Percentiles rank a stretch among this genome's conserved stretches.
Evolutionary conservation across 2,113 vertebrate genomes (phyloP).

Genomic region (Urocynchramus pylzowi): DNA sequence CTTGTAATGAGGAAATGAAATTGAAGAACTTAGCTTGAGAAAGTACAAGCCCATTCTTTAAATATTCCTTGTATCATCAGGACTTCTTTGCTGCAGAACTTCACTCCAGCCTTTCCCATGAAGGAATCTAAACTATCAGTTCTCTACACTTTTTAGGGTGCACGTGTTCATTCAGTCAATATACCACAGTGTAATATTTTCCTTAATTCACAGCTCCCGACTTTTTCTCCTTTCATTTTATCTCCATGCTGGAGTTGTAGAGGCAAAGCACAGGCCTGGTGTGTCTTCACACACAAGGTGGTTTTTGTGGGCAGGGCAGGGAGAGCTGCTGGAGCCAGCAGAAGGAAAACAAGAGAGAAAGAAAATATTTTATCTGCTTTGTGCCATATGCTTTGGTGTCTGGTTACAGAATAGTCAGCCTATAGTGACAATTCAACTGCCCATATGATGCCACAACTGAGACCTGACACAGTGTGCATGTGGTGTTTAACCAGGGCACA

Average conservation of each 20-base stretch:
- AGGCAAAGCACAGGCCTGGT: neutral
- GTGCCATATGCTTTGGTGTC: neutral
- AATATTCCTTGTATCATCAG: neutral
- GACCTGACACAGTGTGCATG: neutral
- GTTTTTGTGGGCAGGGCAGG: neutral
- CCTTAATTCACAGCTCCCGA: neutral
- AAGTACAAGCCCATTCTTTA: neutral
- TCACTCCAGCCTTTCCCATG: neutral
- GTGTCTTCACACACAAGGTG: neutral
- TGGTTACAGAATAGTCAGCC: neutral
- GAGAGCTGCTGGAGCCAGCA: neutral
- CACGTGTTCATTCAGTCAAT: neutral
- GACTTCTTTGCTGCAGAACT: neutral
- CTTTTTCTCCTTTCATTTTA: neutral
- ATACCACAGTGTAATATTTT: neutral
- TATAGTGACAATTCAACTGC: neutral
- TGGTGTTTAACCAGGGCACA: neutral
- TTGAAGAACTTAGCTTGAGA: neutral
- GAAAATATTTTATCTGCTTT: conserved; percentile 4
- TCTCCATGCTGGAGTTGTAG: neutral
- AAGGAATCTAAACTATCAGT: neutral
- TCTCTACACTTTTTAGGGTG: neutral
- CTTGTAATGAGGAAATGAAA: neutral
- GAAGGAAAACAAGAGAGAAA: neutral
- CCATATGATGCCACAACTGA: neutral